These are phyloP conservation scores for Cosmorhoe ocellata DNA, from an alignment of 2,888 invertebrate species.

Conservation along the genomic window DNA sequence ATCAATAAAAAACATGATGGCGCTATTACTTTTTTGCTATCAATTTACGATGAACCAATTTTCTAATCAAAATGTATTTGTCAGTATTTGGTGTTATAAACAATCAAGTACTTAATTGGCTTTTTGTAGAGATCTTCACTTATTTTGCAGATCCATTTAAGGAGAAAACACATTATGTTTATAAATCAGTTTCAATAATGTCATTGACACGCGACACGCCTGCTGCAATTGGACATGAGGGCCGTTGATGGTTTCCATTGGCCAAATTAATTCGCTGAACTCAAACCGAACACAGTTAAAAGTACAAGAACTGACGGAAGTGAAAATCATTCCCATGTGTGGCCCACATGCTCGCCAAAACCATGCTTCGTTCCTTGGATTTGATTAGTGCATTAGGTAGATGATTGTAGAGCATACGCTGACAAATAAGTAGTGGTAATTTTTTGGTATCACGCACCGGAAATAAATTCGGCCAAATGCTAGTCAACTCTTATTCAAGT, in stretches of 20 bases:
- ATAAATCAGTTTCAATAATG: slow-evolving; percentile 16
- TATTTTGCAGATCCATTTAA: neutral
- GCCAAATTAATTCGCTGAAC: slow-evolving; percentile 72
- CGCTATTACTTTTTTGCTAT: slow-evolving; percentile 14
- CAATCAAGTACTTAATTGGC: slow-evolving; percentile 3
- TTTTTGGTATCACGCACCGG: too few species aligned
- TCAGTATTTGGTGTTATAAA: neutral
- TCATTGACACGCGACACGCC: slow-evolving; percentile 23
- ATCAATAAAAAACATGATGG: slow-evolving; percentile 35
- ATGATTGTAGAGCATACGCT: too few species aligned
- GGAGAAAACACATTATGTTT: neutral
- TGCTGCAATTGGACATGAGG: slow-evolving; percentile 20
- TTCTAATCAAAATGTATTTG: slow-evolving; percentile 9
- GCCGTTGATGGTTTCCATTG: slow-evolving; percentile 32
- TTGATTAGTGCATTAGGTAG: slow-evolving; percentile 2
- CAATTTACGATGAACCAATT: slow-evolving; percentile 2
- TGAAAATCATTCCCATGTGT: slow-evolving; percentile 72
- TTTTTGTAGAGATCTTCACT: too few species aligned
- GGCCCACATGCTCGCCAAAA: slow-evolving; percentile 50
- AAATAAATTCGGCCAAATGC: too few species aligned
- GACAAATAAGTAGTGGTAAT: too few species aligned
- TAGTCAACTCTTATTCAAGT: too few species aligned
- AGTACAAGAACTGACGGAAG: slow-evolving; percentile 64
- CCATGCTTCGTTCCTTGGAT: slow-evolving; percentile 40
- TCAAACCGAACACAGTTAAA: slow-evolving; percentile 50